Evolutionary conservation across 2,888 invertebrate genomes (phyloP).

Genomic region (Odontomyia ornata): DNA sequence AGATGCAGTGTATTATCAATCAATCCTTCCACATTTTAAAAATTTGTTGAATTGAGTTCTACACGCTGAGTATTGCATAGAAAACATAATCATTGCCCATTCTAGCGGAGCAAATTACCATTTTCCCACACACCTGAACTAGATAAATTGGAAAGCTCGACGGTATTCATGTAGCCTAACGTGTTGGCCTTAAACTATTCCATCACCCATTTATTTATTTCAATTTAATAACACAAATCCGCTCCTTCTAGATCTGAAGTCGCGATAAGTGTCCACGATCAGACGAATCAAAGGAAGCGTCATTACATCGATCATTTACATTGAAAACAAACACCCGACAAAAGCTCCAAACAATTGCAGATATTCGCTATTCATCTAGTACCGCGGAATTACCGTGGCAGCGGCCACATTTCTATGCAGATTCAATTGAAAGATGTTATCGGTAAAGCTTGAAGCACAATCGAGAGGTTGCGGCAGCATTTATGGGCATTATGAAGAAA

Average conservation of each 20-base stretch:
- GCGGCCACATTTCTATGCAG: not conserved
- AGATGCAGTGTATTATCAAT: too few species aligned
- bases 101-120: too few species aligned
- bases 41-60: too few species aligned
- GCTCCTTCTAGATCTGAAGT: not conserved
- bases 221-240: not conserved
- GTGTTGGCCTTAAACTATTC: conserved; percentile 3
- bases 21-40: too few species aligned
- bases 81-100: too few species aligned
- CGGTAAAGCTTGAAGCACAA: not conserved
- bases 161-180: too few species aligned
- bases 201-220: not conserved
- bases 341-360: conserved; percentile 1
- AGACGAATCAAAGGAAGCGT: conserved; percentile 15
- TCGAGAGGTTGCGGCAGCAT: not conserved
- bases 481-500: conserved; percentile 11
- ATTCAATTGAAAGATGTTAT: not conserved
- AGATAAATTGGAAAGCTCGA: too few species aligned
- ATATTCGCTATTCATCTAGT: not conserved
- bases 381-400: not conserved
- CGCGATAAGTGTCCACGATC: not conserved
- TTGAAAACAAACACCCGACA: not conserved
- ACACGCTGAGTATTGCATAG: too few species aligned
- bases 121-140: too few species aligned
- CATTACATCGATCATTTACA: not conserved